These are phyloP conservation scores for Labeo rohita DNA, from an alignment of 2,113 vertebrate genomes.

Conservation along the genomic window DNA sequence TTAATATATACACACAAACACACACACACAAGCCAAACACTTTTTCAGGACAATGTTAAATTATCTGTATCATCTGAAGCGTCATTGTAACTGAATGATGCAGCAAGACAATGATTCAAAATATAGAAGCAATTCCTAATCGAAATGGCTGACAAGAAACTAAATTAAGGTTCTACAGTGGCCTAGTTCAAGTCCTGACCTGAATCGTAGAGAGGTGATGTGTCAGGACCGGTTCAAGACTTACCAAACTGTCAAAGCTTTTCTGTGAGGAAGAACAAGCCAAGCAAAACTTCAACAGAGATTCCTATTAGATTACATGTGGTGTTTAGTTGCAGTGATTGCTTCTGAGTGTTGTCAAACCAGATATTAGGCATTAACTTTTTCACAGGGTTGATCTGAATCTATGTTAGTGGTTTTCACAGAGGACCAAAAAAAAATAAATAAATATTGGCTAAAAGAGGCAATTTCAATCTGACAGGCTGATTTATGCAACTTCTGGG, in stretches of 20 bases:
- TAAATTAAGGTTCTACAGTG: slow-evolving; percentile 17
- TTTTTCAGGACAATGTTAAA: not conserved
- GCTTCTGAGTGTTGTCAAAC: slow-evolving; percentile 16
- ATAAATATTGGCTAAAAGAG: not conserved
- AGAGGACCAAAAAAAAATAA: not conserved
- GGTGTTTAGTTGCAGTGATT: slow-evolving; percentile 1
- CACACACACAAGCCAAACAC: not conserved
- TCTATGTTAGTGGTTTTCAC: not conserved
- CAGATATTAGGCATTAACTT: slow-evolving; percentile 4
- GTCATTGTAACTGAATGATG: not conserved
- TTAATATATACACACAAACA: too few relatives aligned
- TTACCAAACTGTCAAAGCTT: not conserved
- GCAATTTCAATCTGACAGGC: not conserved
- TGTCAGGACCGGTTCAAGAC: not conserved
- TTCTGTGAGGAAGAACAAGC: not conserved
- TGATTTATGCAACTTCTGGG: not conserved
- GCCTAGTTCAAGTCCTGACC: slow-evolving; percentile 17
- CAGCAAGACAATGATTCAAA: not conserved
- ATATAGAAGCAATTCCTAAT: not conserved
- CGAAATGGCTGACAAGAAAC: not conserved
- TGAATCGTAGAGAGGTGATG: slow-evolving; percentile 16
- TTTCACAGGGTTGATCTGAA: slow-evolving; percentile 1
- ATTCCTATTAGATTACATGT: not conserved
- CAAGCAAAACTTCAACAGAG: not conserved
- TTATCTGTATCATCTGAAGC: not conserved